Evolutionary conservation across 1,140 invertebrate genomes (phyloP).

Genomic region (Homalodisca vitripennis): DNA sequence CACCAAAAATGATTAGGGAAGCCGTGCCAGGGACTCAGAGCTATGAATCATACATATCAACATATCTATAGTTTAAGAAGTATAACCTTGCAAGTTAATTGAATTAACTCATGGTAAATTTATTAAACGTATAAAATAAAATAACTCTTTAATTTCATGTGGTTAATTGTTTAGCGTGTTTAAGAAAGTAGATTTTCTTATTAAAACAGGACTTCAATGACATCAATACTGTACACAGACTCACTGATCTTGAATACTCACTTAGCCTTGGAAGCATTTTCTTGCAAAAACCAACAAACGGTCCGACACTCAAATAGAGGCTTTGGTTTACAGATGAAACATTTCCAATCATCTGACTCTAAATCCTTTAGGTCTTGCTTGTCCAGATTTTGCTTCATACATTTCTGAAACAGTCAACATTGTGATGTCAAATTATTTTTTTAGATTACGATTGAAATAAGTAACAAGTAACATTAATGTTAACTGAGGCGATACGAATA

Average conservation of each 20-base stretch:
- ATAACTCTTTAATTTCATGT: not conserved
- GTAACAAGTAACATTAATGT: too few relatives aligned
- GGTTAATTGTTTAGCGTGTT: not conserved
- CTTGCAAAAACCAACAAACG: conserved; percentile 6
- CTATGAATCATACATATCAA: too few relatives aligned
- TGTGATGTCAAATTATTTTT: too few relatives aligned
- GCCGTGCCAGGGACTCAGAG: too few relatives aligned
- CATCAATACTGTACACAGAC: not conserved
- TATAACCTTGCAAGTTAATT: not conserved
- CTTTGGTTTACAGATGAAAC: conserved; percentile 9
- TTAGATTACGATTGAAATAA: too few relatives aligned
- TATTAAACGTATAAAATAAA: not conserved
- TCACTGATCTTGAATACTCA: not conserved
- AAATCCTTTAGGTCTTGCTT: conserved; percentile 13
- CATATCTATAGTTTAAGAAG: too few relatives aligned
- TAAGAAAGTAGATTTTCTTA: not conserved
- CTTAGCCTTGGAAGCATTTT: conserved; percentile 1
- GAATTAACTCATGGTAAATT: not conserved
- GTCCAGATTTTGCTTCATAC: conserved; percentile 4
- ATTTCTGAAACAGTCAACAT: conserved; percentile 22
- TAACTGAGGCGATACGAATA: too few relatives aligned
- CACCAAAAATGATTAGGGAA: too few relatives aligned
- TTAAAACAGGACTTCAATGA: not conserved
- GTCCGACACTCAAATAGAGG: conserved; percentile 4
- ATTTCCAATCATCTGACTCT: conserved; percentile 19